Evolutionary conservation across 2,113 vertebrate species (phyloP), one percentile per base, ranked within the genome.

Genomic region (Ceratotherium simum): DNA sequence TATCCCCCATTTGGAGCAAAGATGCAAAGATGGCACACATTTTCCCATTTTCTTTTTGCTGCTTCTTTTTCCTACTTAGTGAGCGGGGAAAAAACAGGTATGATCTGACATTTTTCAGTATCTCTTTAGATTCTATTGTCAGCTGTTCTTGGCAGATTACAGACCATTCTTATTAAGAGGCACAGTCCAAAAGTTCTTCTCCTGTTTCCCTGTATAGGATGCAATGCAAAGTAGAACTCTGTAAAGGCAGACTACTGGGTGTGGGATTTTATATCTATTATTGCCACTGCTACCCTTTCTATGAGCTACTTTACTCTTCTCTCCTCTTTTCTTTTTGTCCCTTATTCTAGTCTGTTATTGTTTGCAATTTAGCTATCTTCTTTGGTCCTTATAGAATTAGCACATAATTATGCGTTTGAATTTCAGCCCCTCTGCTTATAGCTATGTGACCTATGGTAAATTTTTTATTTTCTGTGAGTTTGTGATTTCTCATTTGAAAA

Each of bases 401-500:
- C n/a, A 64, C 1, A 8, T 39, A 76, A 54, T 36, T 46, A 14
- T 29, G 39, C 31, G 8, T 84, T 60, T 91, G 23, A 92, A 80
- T 90, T 4, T 88, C 58, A 81, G 56, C 46, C 4, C 12, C 8
- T 94, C 31, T 54, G 48, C 17, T 46, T 80, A 70, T 83, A 64
- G 23, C 25, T 79, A 3, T 88, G n/a, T 64, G 36, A 89, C 27
- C 31, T 72, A 46, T 62, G 31, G 39, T 36, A 79, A 79, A 58
- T 79, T 73, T 18, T 90, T 64, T 89, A 75, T 88, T 93, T 75
- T 89, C 20, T 88, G 2, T 46, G 60, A 76, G 36, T 89, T 87
- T 9, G 27, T 65, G 20, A 58, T n/a, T 84, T 80, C 4, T 67
- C 42, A 31, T 58, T 90, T 54, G 20, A 79, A 96, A 96, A 76